phyloP scores from a whole-genome alignment of 2,113 vertebrate species.

The Tichodroma muraria region DNA sequence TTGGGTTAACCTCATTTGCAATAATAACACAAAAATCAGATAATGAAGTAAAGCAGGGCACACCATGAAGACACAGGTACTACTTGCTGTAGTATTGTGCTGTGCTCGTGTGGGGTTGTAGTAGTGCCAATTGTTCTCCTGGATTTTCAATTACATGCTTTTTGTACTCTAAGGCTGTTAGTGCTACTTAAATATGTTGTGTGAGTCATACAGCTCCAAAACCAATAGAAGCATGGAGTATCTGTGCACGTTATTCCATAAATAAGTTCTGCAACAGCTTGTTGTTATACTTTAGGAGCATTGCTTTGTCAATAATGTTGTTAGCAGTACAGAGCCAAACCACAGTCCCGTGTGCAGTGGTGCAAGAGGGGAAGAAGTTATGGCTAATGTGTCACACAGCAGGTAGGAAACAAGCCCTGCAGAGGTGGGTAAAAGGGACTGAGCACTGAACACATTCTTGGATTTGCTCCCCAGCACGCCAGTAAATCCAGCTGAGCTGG shows the following conservation, averaged over 20 bases:
- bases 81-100: not conserved
- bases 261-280: not conserved
- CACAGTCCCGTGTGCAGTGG: not conserved
- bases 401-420: not conserved
- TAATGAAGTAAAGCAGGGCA: not conserved
- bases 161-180: not conserved
- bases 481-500: not conserved
- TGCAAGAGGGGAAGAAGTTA: not conserved
- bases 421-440: not conserved
- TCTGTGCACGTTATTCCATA: not conserved
- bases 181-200: not conserved
- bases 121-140: not conserved
- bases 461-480: not conserved
- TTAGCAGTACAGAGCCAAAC: not conserved
- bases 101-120: not conserved
- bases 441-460: not conserved
- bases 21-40: not conserved
- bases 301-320: not conserved
- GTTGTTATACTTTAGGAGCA: not conserved
- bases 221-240: not conserved
- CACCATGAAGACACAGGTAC: not conserved
- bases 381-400: not conserved
- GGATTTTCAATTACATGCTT: not conserved
- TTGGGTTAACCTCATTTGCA: not conserved
- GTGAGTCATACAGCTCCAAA: not conserved